phyloP scores from a whole-genome alignment of 2,113 vertebrate genomes.

The Tupaia tana region DNA sequence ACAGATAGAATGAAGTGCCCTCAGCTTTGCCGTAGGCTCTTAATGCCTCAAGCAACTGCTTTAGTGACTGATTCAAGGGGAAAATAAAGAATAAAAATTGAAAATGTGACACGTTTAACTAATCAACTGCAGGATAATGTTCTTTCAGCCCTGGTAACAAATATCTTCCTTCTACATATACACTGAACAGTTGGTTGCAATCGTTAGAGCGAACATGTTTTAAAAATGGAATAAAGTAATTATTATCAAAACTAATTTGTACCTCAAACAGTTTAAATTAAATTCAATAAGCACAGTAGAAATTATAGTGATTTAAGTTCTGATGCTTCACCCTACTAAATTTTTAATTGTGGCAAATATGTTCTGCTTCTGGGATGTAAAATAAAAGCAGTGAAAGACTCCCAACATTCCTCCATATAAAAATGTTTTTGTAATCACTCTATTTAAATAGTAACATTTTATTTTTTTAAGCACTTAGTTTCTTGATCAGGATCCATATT shows the following conservation, averaged over 20 bases:
- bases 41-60: constrained; percentile 85
- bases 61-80: constrained; percentile 86
- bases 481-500: constrained; percentile 91
- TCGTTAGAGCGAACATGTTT: constrained; percentile 77
- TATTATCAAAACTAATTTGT: constrained; percentile 86
- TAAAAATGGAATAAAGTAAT: constrained; percentile 84
- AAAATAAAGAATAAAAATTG: constrained; percentile 85
- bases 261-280: constrained; percentile 85
- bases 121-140: constrained; percentile 85
- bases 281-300: constrained; percentile 82
- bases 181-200: constrained; percentile 60
- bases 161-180: constrained; percentile 70
- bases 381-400: constrained; percentile 35
- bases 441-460: constrained; percentile 89
- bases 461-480: constrained; percentile 91
- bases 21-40: constrained; percentile 86
- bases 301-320: constrained; percentile 85
- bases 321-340: constrained; percentile 76
- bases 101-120: constrained; percentile 86
- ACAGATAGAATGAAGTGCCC: constrained; percentile 82
- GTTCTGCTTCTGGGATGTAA: constrained; percentile 64
- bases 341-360: constrained; percentile 85
- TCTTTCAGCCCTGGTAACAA: constrained; percentile 69
- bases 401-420: constrained; percentile 83
- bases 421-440: constrained; percentile 90